A percentile compares a stretch with the other conserved stretches of the same genome.
These are phyloP conservation scores for Tolmerus cingulatus DNA, from an alignment of 2,888 invertebrate genomes.

Conservation along the genomic window DNA sequence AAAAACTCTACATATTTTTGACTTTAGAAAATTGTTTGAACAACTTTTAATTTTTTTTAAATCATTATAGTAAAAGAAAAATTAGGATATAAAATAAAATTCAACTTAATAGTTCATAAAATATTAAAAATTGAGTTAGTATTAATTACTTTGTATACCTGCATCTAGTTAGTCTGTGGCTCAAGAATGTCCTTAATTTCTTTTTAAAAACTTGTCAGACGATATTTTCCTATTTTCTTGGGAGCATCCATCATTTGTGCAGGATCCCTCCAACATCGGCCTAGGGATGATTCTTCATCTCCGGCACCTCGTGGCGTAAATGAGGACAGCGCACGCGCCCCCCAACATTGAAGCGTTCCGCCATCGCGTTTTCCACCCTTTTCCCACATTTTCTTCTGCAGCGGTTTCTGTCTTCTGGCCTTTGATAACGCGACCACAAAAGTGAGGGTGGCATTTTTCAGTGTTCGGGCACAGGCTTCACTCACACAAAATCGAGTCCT, in stretches of 20 bases:
- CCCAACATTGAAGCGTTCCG: neutral
- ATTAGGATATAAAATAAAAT: too few species aligned
- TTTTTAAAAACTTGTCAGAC: neutral
- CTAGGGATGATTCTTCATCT: slow-evolving; percentile 39
- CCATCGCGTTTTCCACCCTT: slow-evolving; percentile 28
- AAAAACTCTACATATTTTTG: too few species aligned
- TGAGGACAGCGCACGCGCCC: slow-evolving; percentile 45
- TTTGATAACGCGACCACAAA: slow-evolving; percentile 20
- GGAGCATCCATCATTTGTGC: neutral
- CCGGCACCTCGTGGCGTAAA: slow-evolving; percentile 40
- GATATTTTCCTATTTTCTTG: neutral
- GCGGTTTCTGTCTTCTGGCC: slow-evolving; percentile 19
- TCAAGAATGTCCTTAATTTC: neutral
- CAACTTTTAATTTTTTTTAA: too few species aligned
- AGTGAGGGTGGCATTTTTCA: slow-evolving; percentile 32
- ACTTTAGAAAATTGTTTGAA: too few species aligned
- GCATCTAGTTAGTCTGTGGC: neutral
- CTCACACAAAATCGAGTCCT: neutral
- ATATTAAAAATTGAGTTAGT: neutral
- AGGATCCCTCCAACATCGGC: neutral
- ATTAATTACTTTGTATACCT: too few species aligned
- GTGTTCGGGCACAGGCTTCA: neutral
- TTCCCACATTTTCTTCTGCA: slow-evolving; percentile 18
- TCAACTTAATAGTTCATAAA: neutral
- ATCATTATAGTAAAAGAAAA: too few species aligned